Conservation (phyloP, 2,797 vertebrate genomes). For the Melanogrammus aeglefinus region DNA sequence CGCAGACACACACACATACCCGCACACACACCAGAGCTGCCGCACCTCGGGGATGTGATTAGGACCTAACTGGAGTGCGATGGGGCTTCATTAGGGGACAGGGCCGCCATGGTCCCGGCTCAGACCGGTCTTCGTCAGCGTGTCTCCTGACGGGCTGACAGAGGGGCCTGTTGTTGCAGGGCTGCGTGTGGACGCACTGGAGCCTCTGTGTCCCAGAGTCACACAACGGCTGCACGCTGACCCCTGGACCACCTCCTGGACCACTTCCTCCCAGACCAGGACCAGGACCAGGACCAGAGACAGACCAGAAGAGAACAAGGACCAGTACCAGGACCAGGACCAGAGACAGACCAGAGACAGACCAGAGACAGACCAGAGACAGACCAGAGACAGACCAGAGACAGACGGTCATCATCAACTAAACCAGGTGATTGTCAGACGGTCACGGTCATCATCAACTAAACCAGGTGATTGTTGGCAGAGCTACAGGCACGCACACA, state of each 20-base stretch:
- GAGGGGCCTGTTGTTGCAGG: neutral
- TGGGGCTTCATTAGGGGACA: neutral
- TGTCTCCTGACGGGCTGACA: neutral
- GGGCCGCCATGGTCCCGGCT: neutral
- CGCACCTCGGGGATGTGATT: constrained; percentile 40
- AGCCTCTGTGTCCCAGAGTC: neutral
- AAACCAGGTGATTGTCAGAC: neutral
- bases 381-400: neutral
- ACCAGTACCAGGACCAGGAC: too few relatives aligned
- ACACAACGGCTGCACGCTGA: neutral
- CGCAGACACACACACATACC: constrained; percentile 75
- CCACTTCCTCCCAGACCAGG: neutral
- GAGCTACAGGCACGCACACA: constrained; percentile 64
- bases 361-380: neutral
- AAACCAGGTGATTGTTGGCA: neutral
- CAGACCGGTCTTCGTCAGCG: neutral
- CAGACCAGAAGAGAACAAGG: too few relatives aligned
- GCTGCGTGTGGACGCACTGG: neutral
- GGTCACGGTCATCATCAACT: neutral
- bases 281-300: neutral
- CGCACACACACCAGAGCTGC: constrained; percentile 14
- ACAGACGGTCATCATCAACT: neutral
- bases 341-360: too few relatives aligned
- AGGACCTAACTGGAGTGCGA: neutral
- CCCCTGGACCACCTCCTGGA: neutral